Conservation (phyloP, 2,113 vertebrate genomes). For the Equus quagga region DNA sequence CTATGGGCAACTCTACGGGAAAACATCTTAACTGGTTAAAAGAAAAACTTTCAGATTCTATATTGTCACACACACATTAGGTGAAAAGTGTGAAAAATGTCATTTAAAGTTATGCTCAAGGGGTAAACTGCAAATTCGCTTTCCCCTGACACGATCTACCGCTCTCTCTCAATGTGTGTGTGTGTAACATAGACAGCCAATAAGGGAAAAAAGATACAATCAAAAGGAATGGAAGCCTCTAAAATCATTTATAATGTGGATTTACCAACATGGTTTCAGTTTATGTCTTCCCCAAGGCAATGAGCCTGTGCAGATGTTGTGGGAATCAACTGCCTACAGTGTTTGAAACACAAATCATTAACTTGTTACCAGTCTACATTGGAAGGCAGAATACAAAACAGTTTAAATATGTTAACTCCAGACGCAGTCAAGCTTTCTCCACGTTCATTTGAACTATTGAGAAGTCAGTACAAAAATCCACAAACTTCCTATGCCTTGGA, state of each 20-base stretch:
- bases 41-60: constrained; percentile 41
- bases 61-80: constrained; percentile 26
- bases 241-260: constrained; percentile 20
- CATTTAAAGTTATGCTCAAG: constrained; percentile 26
- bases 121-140: constrained; percentile 27
- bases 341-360: constrained; percentile 77
- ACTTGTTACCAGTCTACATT: constrained; percentile 63
- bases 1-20: constrained; percentile 17
- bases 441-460: constrained; percentile 18
- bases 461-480: constrained; percentile 49
- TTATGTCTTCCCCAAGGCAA: constrained; percentile 70
- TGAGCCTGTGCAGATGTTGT: constrained; percentile 60
- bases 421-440: constrained; percentile 32
- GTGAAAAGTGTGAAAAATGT: constrained; percentile 53
- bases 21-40: constrained; percentile 44
- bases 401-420: constrained; percentile 59
- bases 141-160: background rate
- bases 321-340: constrained; percentile 62
- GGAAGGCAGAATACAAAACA: constrained; percentile 62
- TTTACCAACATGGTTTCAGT: constrained; percentile 48
- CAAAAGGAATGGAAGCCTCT: background rate
- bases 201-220: background rate
- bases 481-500: constrained; percentile 18
- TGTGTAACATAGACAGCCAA: background rate
- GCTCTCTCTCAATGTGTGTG: background rate